Evolutionary conservation across 1,140 invertebrate species (phyloP).

Genomic region (Pseudomyrmex cubaensis): DNA sequence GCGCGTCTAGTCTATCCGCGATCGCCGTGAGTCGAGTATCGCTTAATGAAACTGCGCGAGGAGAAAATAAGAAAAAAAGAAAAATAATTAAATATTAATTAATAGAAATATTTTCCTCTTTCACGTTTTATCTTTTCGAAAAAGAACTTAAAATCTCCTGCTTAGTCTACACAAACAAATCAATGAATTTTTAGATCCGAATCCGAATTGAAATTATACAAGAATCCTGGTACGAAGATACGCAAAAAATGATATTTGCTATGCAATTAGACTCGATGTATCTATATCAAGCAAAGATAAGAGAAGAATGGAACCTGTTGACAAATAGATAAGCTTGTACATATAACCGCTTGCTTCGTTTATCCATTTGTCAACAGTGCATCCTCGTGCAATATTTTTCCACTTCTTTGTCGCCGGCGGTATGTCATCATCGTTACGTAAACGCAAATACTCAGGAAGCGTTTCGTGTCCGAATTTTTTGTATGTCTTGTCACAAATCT

Average conservation of each 20-base stretch:
- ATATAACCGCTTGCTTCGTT: not conserved
- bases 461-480: not conserved
- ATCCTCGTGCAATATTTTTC: not conserved
- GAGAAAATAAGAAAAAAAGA: too few species aligned
- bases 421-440: not conserved
- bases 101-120: not conserved
- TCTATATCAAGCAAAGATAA: not conserved
- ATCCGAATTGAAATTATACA: not conserved
- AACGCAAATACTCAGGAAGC: conserved; percentile 1
- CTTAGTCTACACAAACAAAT: too few species aligned
- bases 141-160: too few species aligned
- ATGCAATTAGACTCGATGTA: not conserved
- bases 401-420: too few species aligned
- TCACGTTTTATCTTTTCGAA: not conserved
- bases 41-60: not conserved
- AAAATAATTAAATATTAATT: too few species aligned
- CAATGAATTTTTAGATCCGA: not conserved
- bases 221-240: not conserved
- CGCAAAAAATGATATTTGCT: not conserved
- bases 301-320: not conserved
- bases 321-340: not conserved
- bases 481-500: not conserved
- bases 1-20: not conserved
- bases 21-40: not conserved
- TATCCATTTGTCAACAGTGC: not conserved